Evolutionary conservation across 2,797 vertebrate species (phyloP).

Genomic region (Rhinoraja longicauda): DNA sequence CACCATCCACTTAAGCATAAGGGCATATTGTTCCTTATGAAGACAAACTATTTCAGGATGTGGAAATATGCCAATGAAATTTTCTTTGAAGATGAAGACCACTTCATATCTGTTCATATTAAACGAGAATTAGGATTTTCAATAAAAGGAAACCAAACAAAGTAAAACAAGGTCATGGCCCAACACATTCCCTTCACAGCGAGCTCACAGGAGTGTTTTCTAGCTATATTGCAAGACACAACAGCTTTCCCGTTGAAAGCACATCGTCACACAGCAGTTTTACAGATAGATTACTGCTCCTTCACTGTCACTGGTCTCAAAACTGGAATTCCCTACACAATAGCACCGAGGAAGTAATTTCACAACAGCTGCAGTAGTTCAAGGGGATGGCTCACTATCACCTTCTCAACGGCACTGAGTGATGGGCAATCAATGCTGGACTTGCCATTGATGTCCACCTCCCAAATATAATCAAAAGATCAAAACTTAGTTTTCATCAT

Average conservation of each 20-base stretch:
- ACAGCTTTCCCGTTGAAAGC: slow-evolving; percentile 42
- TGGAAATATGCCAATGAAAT: not conserved
- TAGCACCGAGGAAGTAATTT: too few relatives aligned
- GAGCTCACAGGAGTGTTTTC: not conserved
- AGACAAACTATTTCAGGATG: not conserved
- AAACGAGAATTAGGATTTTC: slow-evolving; percentile 43
- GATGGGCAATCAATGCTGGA: too few relatives aligned
- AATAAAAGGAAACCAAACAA: slow-evolving; percentile 2
- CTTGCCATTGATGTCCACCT: too few relatives aligned
- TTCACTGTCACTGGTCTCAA: too few relatives aligned
- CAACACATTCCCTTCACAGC: slow-evolving; percentile 39
- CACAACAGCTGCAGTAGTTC: too few relatives aligned
- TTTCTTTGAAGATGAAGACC: not conserved
- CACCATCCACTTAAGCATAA: not conserved
- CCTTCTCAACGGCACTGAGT: too few relatives aligned
- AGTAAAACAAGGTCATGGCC: not conserved
- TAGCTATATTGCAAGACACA: not conserved
- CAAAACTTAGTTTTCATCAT: slow-evolving; percentile 56
- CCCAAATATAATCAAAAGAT: not conserved
- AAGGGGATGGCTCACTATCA: too few relatives aligned
- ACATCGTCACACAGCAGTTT: slow-evolving; percentile 40
- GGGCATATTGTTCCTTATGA: not conserved
- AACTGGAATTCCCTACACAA: too few relatives aligned
- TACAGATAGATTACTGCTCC: slow-evolving; percentile 36
- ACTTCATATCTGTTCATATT: not conserved